phyloP scores from a whole-genome alignment of 2,797 vertebrate species.

The Melanotaenia pygmaea region DNA sequence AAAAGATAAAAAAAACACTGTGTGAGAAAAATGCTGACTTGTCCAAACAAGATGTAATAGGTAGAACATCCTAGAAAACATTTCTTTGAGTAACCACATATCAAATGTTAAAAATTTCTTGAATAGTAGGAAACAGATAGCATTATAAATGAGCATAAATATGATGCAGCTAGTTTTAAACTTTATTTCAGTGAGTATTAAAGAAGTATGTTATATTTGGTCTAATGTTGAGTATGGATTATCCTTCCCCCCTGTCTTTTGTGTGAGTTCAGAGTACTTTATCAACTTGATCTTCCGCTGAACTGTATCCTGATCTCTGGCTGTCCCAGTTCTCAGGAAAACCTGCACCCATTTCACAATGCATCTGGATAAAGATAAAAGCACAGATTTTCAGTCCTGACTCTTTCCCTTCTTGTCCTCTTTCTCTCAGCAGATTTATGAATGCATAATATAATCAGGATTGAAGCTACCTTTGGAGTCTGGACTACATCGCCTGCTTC shows the following conservation, averaged over 20 bases:
- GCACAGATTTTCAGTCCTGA: constrained; percentile 8
- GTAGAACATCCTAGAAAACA: no score
- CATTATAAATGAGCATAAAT: background rate
- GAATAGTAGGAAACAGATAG: background rate
- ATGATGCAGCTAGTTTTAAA: background rate
- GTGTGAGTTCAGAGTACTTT: background rate
- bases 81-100: background rate
- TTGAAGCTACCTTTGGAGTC: background rate
- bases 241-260: background rate
- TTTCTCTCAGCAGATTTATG: constrained; percentile 21
- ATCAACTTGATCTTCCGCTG: constrained; percentile 23
- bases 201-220: background rate
- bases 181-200: background rate
- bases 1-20: background rate
- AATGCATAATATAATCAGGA: background rate
- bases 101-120: background rate
- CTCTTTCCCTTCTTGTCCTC: background rate
- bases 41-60: background rate
- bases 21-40: background rate
- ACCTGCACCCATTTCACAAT: constrained; percentile 12
- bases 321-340: constrained; percentile 41
- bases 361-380: constrained; percentile 24
- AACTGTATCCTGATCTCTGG: constrained; percentile 8
- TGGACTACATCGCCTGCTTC: constrained; percentile 13
- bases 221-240: background rate